Conservation (phyloP, 2,797 vertebrate species). For the Pipistrellus pygmaeus region DNA sequence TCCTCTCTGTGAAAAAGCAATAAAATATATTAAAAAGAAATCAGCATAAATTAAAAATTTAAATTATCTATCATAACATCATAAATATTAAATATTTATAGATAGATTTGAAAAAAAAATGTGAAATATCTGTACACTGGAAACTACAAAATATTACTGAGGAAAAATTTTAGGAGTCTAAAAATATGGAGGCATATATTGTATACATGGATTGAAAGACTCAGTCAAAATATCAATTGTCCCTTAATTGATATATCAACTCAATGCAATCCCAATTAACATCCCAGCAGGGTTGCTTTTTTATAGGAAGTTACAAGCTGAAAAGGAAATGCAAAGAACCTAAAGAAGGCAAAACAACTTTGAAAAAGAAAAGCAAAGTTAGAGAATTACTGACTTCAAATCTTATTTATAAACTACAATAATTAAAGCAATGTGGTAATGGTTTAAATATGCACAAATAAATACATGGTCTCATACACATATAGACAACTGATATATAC, state of each 20-base stretch:
- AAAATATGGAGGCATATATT: not conserved
- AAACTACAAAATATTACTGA: not conserved
- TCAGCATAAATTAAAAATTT: not conserved
- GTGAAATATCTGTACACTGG: not conserved
- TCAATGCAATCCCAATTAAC: not conserved
- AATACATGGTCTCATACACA: not conserved
- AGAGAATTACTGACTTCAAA: not conserved
- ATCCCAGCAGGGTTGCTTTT: not conserved
- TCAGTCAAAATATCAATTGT: not conserved
- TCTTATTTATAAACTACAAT: not conserved
- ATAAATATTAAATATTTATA: constrained; percentile 20
- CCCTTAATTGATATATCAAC: not conserved
- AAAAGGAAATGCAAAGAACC: not conserved
- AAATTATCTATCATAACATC: not conserved
- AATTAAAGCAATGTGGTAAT: not conserved
- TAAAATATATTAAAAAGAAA: not conserved
- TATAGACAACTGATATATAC: not conserved
- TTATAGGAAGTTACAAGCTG: not conserved
- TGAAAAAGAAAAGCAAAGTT: not conserved
- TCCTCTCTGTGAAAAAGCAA: no score
- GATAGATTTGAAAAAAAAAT: not conserved
- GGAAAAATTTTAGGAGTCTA: not conserved
- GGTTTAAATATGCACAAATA: constrained; percentile 25
- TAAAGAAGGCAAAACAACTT: not conserved
- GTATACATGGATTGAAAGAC: not conserved